A percentile compares a stretch with the other conserved stretches of the same genome.
Evolutionary conservation across 1,140 invertebrate species (phyloP).

Genomic region (Planococcus citri): DNA sequence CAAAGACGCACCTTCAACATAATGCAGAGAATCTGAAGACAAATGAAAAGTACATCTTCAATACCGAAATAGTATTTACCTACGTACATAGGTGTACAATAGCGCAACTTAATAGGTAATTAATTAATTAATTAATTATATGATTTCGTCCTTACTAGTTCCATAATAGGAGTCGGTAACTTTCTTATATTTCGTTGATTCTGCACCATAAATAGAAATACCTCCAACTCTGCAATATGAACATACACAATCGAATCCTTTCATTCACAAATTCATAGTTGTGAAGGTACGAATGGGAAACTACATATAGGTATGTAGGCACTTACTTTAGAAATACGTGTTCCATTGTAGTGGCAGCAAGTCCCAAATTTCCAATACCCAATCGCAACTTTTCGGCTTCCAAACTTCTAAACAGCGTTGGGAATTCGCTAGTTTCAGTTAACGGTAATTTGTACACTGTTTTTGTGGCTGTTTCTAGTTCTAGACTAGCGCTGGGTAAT

Average conservation of each 20-base stretch:
- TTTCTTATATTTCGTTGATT: neutral
- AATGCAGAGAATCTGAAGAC: too few relatives aligned
- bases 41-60: too few relatives aligned
- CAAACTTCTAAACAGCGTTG: slow-evolving; percentile 40
- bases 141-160: neutral
- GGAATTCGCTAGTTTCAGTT: slow-evolving; percentile 32
- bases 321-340: slow-evolving; percentile 51
- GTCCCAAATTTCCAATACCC: slow-evolving; percentile 43
- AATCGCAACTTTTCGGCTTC: slow-evolving; percentile 37
- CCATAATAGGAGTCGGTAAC: neutral
- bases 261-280: too few relatives aligned
- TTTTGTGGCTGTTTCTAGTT: slow-evolving; percentile 32
- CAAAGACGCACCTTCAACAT: slow-evolving; percentile 22
- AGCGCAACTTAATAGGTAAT: too few relatives aligned
- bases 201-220: neutral
- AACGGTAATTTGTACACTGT: slow-evolving; percentile 34
- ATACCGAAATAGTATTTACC: too few relatives aligned
- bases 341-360: slow-evolving; percentile 51
- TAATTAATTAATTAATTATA: too few relatives aligned
- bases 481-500: neutral
- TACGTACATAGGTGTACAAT: too few relatives aligned
- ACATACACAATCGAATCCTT: neutral
- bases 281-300: too few relatives aligned
- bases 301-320: too few relatives aligned
- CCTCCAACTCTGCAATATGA: neutral